Percentiles rank a stretch among this genome's conserved stretches.
These are phyloP conservation scores for Sitta carolinensis DNA, from an alignment of 2,797 vertebrate genomes.

Conservation along the genomic window DNA sequence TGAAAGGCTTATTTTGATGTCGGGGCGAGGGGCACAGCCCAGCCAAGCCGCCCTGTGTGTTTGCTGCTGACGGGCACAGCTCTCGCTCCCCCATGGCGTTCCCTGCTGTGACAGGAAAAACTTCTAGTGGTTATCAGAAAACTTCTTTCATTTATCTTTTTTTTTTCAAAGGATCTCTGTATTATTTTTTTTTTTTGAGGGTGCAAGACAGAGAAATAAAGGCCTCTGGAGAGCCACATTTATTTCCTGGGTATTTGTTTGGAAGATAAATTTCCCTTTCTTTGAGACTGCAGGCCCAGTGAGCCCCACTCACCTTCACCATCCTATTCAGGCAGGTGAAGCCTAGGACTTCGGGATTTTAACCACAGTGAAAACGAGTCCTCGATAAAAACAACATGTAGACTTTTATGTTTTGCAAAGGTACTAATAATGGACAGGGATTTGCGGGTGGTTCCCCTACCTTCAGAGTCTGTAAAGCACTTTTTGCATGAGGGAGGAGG, in stretches of 20 bases:
- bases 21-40: not conserved
- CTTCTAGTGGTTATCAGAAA: not conserved
- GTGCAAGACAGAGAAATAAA: not conserved
- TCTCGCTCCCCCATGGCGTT: fast-evolving
- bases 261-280: not conserved
- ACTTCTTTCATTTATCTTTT: not conserved
- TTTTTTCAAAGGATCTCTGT: not conserved
- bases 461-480: not conserved
- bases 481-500: not conserved
- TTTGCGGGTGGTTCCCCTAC: not conserved
- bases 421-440: fast-evolving
- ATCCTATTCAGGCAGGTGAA: not conserved
- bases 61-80: not conserved
- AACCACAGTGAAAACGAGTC: fast-evolving
- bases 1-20: not conserved
- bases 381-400: not conserved
- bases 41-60: not conserved
- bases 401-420: not conserved
- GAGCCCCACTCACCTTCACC: not conserved
- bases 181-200: not conserved
- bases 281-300: no score
- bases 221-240: not conserved
- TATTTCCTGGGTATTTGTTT: not conserved
- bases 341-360: not conserved
- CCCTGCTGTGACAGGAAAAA: not conserved